These are phyloP conservation scores for Psittacula echo DNA, from an alignment of 2,797 vertebrate species.

Conservation along the genomic window DNA sequence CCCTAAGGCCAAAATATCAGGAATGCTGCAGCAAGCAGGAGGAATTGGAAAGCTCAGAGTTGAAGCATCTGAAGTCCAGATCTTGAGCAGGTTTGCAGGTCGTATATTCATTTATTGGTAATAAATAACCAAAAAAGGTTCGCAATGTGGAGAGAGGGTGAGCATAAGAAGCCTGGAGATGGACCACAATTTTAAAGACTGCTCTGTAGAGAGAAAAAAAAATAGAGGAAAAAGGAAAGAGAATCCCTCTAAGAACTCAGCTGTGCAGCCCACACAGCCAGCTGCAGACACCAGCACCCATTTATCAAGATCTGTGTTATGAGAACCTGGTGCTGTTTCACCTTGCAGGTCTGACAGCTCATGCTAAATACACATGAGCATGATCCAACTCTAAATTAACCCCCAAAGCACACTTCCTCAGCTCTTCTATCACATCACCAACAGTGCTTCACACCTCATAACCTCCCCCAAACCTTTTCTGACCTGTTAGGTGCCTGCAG, in stretches of 20 bases:
- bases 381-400: neutral
- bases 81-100: neutral
- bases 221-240: no score
- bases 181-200: neutral
- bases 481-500: neutral
- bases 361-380: neutral
- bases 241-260: neutral
- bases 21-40: neutral
- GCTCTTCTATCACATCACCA: neutral
- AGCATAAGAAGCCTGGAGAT: neutral
- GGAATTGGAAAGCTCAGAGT: neutral
- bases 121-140: neutral
- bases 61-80: neutral
- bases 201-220: neutral
- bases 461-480: neutral
- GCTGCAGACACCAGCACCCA: neutral
- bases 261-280: neutral
- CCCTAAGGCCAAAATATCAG: neutral
- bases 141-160: neutral
- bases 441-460: neutral
- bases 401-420: neutral
- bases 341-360: neutral
- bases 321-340: neutral
- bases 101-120: neutral
- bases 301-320: neutral